Conservation (phyloP, 2,113 vertebrate genomes). For the Anhinga anhinga region DNA sequence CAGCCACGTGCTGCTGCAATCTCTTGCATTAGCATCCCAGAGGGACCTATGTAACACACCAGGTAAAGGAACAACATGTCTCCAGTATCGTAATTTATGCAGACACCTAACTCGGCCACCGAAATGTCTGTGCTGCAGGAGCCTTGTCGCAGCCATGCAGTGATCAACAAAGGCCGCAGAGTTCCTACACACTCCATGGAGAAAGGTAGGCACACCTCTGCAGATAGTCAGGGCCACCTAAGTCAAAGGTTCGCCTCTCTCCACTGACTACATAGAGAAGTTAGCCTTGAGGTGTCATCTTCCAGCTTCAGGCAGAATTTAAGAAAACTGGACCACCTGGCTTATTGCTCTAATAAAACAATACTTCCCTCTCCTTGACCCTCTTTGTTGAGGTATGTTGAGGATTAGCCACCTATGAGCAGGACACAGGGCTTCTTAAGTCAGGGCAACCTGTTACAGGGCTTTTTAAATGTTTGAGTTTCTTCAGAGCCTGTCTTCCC, state of each 20-base stretch:
- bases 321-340: neutral
- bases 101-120: neutral
- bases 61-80: neutral
- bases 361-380: neutral
- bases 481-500: neutral
- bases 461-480: neutral
- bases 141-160: neutral
- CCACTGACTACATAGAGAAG: neutral
- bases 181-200: neutral
- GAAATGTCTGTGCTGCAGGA: neutral
- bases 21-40: neutral
- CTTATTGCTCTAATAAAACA: neutral
- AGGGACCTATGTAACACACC: neutral
- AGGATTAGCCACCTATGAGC: neutral
- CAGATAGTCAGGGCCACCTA: neutral
- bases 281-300: neutral
- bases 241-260: neutral
- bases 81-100: accelerated
- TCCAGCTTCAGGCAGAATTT: neutral
- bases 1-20: neutral
- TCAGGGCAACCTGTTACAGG: neutral
- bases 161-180: neutral
- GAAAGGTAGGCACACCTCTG: neutral
- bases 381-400: neutral
- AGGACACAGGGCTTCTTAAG: neutral